These are phyloP conservation scores for Sturnus vulgaris DNA, from an alignment of 2,113 vertebrate genomes.

Conservation along the genomic window DNA sequence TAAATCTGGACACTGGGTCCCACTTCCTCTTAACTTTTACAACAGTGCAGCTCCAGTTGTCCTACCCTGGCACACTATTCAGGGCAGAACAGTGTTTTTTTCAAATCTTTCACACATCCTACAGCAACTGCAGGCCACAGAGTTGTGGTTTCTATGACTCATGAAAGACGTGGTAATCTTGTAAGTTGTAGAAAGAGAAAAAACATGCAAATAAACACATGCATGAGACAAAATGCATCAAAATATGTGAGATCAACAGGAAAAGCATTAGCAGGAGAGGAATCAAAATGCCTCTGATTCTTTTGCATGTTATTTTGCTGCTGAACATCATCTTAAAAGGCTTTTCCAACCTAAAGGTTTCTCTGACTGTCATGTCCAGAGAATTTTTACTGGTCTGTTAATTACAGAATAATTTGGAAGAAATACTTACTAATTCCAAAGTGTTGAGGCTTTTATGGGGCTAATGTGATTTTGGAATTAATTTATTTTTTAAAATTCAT, in stretches of 20 bases:
- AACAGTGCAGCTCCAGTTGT: not conserved
- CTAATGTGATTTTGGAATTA: not conserved
- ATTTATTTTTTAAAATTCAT: not conserved
- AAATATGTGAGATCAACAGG: not conserved
- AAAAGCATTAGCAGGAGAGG: not conserved
- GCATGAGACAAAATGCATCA: not conserved
- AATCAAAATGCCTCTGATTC: not conserved
- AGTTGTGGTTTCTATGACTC: not conserved
- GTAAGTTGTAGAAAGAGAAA: not conserved
- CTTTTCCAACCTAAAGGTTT: not conserved
- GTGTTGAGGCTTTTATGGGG: not conserved
- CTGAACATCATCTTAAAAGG: not conserved
- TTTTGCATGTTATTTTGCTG: not conserved
- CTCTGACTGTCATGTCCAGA: not conserved
- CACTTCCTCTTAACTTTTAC: not conserved
- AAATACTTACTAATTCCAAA: not conserved
- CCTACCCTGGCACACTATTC: not conserved
- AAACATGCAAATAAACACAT: not conserved
- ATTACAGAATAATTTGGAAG: not conserved
- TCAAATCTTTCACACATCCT: not conserved
- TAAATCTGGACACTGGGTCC: not conserved
- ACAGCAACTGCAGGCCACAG: not conserved
- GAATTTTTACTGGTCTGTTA: not conserved
- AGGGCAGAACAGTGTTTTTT: not conserved
- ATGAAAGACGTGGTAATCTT: not conserved